Percentiles rank a stretch among this genome's conserved stretches.
These are phyloP conservation scores for Gambusia holbrooki DNA, from an alignment of 2,113 vertebrate genomes.

Conservation along the genomic window DNA sequence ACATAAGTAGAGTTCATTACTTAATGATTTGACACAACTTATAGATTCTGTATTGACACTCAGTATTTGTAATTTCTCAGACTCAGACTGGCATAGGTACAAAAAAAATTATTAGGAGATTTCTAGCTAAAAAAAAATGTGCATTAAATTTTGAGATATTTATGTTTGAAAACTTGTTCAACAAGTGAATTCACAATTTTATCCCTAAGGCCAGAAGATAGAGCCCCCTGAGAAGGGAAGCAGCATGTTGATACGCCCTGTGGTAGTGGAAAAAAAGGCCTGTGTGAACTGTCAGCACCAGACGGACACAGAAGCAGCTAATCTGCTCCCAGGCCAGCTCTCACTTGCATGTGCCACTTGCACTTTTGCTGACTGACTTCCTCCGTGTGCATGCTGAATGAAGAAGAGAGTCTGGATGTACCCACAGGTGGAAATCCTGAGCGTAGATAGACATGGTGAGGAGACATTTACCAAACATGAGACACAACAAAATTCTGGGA, in stretches of 20 bases:
- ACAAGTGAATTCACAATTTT: constrained; percentile 35
- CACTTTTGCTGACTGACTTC: constrained; percentile 74
- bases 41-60: too few relatives aligned
- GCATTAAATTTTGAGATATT: constrained; percentile 7
- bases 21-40: neutral
- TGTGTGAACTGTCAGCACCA: constrained; percentile 83
- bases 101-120: neutral
- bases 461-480: constrained; percentile 50
- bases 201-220: constrained; percentile 54
- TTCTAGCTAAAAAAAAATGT: neutral
- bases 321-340: constrained; percentile 71
- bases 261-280: constrained; percentile 76
- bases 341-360: constrained; percentile 69
- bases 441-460: constrained; percentile 50
- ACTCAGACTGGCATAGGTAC: too few relatives aligned
- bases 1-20: neutral
- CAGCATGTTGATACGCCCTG: constrained; percentile 76
- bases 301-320: constrained; percentile 76
- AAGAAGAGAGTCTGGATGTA: constrained; percentile 53
- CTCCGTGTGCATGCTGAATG: constrained; percentile 47
- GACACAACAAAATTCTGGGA: constrained; percentile 54
- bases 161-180: constrained; percentile 11
- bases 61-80: too few relatives aligned
- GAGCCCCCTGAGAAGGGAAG: constrained; percentile 79
- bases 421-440: constrained; percentile 71